A percentile compares a stretch with the other conserved stretches of the same genome.
Evolutionary conservation across 2,113 vertebrate species (phyloP).

Genomic region (Tichodroma muraria): DNA sequence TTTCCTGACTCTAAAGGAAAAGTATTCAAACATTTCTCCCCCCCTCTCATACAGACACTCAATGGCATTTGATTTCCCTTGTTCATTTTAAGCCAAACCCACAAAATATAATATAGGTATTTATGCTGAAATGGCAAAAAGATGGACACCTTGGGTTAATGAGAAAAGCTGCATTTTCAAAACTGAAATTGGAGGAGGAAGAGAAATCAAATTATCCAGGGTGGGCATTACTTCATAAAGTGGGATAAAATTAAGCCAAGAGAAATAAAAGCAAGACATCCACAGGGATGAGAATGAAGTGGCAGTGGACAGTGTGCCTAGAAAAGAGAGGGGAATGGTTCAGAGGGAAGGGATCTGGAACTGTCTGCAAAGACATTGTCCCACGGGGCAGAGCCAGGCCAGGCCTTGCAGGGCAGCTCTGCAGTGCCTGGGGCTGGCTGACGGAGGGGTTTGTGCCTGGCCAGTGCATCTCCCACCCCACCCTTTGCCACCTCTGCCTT

Average conservation of each 20-base stretch:
- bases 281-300: not conserved
- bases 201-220: not conserved
- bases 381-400: not conserved
- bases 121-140: not conserved
- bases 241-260: not conserved
- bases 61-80: not conserved
- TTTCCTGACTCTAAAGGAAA: not conserved
- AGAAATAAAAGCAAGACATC: not conserved
- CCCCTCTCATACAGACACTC: not conserved
- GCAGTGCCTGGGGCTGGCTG: not conserved
- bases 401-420: not conserved
- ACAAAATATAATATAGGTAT: not conserved
- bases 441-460: not conserved
- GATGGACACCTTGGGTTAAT: not conserved
- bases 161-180: not conserved
- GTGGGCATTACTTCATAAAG: not conserved
- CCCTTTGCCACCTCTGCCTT: not conserved
- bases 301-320: not conserved
- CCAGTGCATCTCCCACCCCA: not conserved
- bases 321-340: not conserved
- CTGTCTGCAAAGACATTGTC: not conserved
- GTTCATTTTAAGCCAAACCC: not conserved
- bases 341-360: not conserved
- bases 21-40: not conserved
- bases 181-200: not conserved